Percentiles rank a stretch among this genome's conserved stretches.
phyloP scores from a whole-genome alignment of 37 sponge, comb jelly and placozoan genomes.

The Aplysina aerophoba region DNA sequence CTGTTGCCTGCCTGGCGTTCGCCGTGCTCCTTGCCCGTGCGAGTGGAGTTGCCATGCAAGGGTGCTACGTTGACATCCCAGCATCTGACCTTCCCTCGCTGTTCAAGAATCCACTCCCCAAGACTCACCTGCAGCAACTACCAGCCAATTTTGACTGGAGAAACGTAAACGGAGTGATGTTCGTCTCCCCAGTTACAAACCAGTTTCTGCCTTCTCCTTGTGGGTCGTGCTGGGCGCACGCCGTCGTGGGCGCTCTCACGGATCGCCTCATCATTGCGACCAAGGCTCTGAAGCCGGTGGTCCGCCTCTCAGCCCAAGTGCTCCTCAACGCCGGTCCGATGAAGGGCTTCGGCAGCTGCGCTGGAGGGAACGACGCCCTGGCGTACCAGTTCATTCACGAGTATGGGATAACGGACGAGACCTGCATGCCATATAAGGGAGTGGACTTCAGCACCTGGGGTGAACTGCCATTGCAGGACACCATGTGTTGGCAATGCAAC shows the following conservation, averaged over 20 bases:
- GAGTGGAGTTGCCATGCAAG: neutral
- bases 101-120: constrained; percentile 39
- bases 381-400: constrained; percentile 79
- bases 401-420: constrained; percentile 80
- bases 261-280: constrained; percentile 79
- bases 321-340: constrained; percentile 49
- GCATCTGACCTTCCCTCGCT: constrained; percentile 35
- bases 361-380: constrained; percentile 62
- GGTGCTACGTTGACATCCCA: constrained; percentile 20
- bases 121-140: constrained; percentile 17
- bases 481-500: constrained; percentile 73
- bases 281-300: constrained; percentile 19
- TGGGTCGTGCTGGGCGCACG: constrained; percentile 87
- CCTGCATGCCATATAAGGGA: constrained; percentile 75
- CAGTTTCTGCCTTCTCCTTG: constrained; percentile 81
- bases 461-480: constrained; percentile 54
- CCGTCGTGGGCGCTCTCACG: constrained; percentile 68
- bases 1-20: too few species aligned
- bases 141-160: constrained; percentile 77
- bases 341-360: constrained; percentile 41
- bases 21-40: too few species aligned
- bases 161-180: constrained; percentile 45
- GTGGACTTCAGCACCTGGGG: constrained; percentile 70
- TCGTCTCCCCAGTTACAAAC: constrained; percentile 63
- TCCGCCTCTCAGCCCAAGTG: constrained; percentile 68